Evolutionary conservation across 2,888 invertebrate species (phyloP), one percentile per base, ranked within the genome.

Genomic region (Ormia ochracea): DNA sequence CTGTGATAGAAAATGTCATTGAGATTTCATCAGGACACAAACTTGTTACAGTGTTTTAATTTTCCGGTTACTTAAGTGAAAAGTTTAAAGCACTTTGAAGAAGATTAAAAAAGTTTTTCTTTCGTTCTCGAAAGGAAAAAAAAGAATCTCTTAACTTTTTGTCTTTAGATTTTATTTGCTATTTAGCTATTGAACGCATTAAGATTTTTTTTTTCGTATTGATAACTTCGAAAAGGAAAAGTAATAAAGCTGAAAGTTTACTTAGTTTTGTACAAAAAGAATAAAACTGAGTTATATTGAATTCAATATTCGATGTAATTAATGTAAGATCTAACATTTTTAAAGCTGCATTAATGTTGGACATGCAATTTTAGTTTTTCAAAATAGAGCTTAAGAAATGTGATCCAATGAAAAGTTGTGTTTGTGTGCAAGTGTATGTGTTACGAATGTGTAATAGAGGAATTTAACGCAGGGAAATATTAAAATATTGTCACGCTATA

Each of bases 41-140:
- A 80, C 72, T 80, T 76, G 80, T 80, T 76, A 68, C 43, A 68
- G 66, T 69, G 50, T 76, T 80, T 80, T 80, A 80, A 80, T 76
- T 80, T 80, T 80, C 80, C 76, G 73, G 72, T 72, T 73, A 76
- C 76, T 76, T 80, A 80, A 50, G 68, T 43, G 56, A 80, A 75
- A 80, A 76, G 66, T 80, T 80, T 76, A 73, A 72, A 68, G 68
- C 58, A 76, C 56, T 73, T 68, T 63, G 61, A 61, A 76, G 80
- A 68, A 80, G 80, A 80, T 80, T 80, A 76, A 80, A 80, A 80
- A 80, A 80, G 76, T 80, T 80, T 80, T 54, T 31, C 21, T 3
- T 79, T 66, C 58, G 48, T 17, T 19, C 4, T 1, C 5, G 3
- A 41, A 14, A 2, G 7, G 6, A 14, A 68, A n/a, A 21, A 38